phyloP scores from a whole-genome alignment of 2,888 invertebrate genomes.

The Copidosoma aretas region DNA sequence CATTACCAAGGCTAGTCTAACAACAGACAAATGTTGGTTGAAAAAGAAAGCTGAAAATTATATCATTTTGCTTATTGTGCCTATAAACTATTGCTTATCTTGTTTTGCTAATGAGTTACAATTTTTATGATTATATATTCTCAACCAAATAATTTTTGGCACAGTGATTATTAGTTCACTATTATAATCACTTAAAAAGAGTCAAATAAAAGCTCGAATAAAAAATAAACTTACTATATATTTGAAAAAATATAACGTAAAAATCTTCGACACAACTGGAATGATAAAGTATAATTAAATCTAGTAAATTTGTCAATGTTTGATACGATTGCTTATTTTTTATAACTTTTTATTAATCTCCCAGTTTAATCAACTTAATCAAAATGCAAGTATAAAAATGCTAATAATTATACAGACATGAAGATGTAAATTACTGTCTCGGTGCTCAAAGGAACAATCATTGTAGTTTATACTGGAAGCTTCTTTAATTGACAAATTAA shows the following conservation, averaged over 20 bases:
- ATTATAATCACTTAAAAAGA: background rate
- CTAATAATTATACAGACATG: slow-evolving; percentile 21
- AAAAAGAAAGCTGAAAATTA: slow-evolving; percentile 22
- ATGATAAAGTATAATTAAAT: background rate
- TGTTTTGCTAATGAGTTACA: too few relatives aligned
- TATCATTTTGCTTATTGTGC: background rate
- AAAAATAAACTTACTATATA: too few relatives aligned
- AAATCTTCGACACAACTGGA: too few relatives aligned
- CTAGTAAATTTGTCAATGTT: background rate
- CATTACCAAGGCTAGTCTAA: slow-evolving; percentile 47
- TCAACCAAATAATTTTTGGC: background rate
- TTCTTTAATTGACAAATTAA: slow-evolving; percentile 39
- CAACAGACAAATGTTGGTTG: slow-evolving; percentile 35
- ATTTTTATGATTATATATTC: background rate
- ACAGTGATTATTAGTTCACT: too few relatives aligned
- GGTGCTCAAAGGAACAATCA: slow-evolving; percentile 37
- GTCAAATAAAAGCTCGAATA: too few relatives aligned
- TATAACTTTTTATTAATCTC: background rate
- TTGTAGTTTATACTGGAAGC: slow-evolving; percentile 32
- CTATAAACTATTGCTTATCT: background rate
- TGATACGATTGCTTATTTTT: background rate
- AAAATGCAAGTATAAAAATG: slow-evolving; percentile 34
- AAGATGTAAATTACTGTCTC: slow-evolving; percentile 36
- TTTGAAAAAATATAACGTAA: background rate
- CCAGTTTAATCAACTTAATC: slow-evolving; percentile 4